These are phyloP conservation scores for Sinelater perroti DNA, from an alignment of 2,888 invertebrate species.

Conservation along the genomic window DNA sequence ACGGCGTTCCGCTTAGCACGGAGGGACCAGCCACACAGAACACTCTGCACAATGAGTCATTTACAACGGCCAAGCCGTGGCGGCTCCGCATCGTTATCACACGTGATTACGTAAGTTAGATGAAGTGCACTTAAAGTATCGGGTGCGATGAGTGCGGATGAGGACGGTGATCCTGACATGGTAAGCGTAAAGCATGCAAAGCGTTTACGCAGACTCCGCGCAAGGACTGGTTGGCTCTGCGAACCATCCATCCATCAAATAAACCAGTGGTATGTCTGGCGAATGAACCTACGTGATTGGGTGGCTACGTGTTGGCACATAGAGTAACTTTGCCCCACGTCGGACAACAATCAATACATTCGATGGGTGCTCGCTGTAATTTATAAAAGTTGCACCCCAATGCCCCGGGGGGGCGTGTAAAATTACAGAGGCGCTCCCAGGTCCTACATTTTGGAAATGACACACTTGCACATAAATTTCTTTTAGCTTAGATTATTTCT, in stretches of 20 bases:
- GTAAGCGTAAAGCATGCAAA: constrained; percentile 33
- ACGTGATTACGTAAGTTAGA: constrained; percentile 27
- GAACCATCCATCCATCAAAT: constrained; percentile 42
- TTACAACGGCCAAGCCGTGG: no score
- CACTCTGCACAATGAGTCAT: constrained; percentile 17
- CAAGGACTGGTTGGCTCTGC: constrained; percentile 16
- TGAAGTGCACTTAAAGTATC: constrained; percentile 31
- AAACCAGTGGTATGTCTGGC: constrained; percentile 62
- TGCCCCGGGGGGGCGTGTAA: no score
- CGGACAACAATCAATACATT: neutral
- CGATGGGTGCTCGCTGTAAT: constrained; percentile 7
- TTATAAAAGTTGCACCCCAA: no score
- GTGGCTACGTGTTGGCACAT: constrained; percentile 42
- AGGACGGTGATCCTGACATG: constrained; percentile 18
- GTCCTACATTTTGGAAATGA: no score
- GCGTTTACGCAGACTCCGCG: constrained; percentile 24
- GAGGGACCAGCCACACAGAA: constrained; percentile 2
- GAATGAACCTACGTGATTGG: constrained; percentile 52
- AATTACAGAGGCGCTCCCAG: no score
- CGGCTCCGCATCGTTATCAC: neutral
- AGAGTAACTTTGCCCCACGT: constrained; percentile 23
- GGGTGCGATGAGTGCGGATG: constrained; percentile 36
- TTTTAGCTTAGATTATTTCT: no score
- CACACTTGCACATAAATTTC: no score
- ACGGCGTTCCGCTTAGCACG: neutral